Base-by-base conservation (phyloP, 1,140 invertebrate species). In the Eubasilissa regina region DNA sequence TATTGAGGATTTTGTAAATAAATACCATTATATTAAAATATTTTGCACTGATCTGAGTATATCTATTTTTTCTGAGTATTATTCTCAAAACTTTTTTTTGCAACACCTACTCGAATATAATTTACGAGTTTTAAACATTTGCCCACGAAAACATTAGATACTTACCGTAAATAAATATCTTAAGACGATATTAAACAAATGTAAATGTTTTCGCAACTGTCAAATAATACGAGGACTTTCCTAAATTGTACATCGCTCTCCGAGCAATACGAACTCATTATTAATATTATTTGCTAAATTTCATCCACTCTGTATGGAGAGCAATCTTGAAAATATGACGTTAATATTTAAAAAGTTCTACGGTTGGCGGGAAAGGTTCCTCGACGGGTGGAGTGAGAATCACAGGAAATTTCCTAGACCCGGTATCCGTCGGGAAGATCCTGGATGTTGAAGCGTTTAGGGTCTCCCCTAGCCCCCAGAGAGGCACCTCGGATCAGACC, bases 281-380 rank as follows among this genome's bases (percentile, higher is more conserved):
- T n/a, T 64, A 64, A 64, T 7, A 64, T 9, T 19, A 58, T 35
- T 64, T 64, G 10, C 21, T 21, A 9, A 64, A 25, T 25, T 70
- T 53, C 66, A 70, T 25, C 48, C 47, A 70, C 17, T 70, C 47
- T 3, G 25, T 13, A 25, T 19, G 35, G 10, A 45, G 44, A 15
- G 44, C 15, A 17, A 47, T 70, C n/a, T 19, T 48, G 73, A 75
- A 62, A 75, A 75, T 48, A 17, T 56, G 66, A 64, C 74, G 44
- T 79, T 79, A 79, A 79, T 79, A 77, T 81, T 79, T 81, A 76
- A 77, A 73, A 81, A 79, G 73, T 47, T 77, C 56, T 62, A 21
- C 19, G 74, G 56, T 44, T 9, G 64, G 64, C 53, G 70, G 44
- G 43, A 62, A 56, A 76, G 79, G 48, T 51, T 66, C 58, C 8